A percentile compares a stretch with the other conserved stretches of the same genome.
Evolutionary conservation across 2,888 invertebrate genomes (phyloP).

Genomic region (Sepioteuthis lessoniana): DNA sequence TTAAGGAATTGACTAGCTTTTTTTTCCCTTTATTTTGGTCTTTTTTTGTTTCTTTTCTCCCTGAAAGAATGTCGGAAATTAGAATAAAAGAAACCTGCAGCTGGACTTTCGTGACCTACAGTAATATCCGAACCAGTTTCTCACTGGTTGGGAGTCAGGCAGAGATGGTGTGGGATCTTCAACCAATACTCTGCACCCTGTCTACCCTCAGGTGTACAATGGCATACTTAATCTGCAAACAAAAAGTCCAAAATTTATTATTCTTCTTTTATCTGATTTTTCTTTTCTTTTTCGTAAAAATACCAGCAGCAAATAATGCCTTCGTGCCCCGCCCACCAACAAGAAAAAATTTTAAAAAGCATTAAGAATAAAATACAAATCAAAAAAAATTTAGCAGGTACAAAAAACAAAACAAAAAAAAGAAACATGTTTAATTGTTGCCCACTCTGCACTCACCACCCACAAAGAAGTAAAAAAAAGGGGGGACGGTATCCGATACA

Average conservation of each 20-base stretch:
- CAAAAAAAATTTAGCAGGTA: not conserved
- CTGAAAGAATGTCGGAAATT: not conserved
- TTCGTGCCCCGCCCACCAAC: accelerated
- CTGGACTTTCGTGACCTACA: not conserved
- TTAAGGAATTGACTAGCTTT: not conserved
- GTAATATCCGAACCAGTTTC: not conserved
- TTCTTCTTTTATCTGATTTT: not conserved
- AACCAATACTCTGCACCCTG: too few relatives aligned
- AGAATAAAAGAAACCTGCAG: not conserved
- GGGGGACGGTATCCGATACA: too few relatives aligned
- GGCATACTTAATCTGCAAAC: not conserved
- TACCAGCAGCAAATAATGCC: not conserved
- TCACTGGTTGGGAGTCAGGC: not conserved
- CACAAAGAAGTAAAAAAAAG: not conserved
- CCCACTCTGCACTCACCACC: too few relatives aligned
- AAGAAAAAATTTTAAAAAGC: not conserved
- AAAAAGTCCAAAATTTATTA: not conserved
- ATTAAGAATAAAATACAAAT: not conserved
- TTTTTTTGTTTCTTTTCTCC: not conserved
- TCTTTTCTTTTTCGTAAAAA: not conserved
- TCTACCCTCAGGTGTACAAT: not conserved
- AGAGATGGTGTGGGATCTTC: not conserved
- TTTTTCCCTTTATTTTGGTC: too few relatives aligned
- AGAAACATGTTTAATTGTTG: not conserved
- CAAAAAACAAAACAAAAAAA: not conserved